Percentiles rank a stretch among this genome's conserved stretches.
These are phyloP conservation scores for Cydia fagiglandana DNA, from an alignment of 1,140 invertebrate genomes.

Conservation along the genomic window DNA sequence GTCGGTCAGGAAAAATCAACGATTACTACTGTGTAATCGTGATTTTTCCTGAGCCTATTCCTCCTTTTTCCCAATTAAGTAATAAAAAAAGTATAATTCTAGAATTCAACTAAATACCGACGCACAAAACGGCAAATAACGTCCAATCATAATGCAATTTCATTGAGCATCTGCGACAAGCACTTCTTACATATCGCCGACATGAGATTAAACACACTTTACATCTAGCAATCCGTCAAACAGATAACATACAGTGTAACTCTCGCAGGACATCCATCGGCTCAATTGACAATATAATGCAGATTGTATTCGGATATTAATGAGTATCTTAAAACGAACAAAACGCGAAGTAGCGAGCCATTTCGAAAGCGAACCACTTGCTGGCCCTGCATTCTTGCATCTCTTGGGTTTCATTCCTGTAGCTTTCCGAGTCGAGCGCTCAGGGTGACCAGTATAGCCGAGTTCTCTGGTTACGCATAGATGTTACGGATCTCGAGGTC, in stretches of 20 bases:
- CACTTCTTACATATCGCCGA: not conserved
- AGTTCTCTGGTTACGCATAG: not conserved
- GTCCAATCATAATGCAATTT: not conserved
- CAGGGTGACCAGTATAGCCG: not conserved
- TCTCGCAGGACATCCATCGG: slow-evolving; percentile 14
- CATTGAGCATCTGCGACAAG: not conserved
- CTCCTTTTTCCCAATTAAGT: no score
- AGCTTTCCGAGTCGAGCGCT: not conserved
- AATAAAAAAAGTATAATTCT: no score
- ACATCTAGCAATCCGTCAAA: slow-evolving; percentile 22
- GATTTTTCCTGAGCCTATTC: no score
- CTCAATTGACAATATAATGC: slow-evolving; percentile 28
- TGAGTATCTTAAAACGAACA: slow-evolving; percentile 34
- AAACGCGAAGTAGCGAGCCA: slow-evolving; percentile 45
- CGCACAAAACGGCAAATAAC: not conserved
- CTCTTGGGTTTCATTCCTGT: slow-evolving; percentile 23
- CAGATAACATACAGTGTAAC: slow-evolving; percentile 24
- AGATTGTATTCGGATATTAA: slow-evolving; percentile 30
- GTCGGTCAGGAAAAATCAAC: not conserved
- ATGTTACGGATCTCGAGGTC: not conserved
- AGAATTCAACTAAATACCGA: not conserved
- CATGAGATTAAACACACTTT: slow-evolving; percentile 1
- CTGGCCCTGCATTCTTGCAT: slow-evolving; percentile 58
- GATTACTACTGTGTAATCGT: no score
- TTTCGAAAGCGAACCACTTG: slow-evolving; percentile 61